Evolutionary conservation across 2,797 vertebrate genomes (phyloP), one percentile per base, ranked within the genome.

Genomic region (Etheostoma nigrum): DNA sequence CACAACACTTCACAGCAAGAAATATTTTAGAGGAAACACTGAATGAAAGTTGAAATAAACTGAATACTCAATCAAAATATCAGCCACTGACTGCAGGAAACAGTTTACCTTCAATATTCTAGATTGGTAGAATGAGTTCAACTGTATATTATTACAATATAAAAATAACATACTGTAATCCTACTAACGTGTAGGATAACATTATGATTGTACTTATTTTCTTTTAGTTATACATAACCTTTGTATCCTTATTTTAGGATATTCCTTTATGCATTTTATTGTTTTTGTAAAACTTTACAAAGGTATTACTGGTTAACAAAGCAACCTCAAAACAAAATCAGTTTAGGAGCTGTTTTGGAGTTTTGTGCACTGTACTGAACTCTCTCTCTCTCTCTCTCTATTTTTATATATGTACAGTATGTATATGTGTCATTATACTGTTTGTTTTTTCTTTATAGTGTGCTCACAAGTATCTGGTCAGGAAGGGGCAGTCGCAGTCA

Each of bases 381-480:
- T 25, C 2, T 25, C 25, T 27, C 27, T 27, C 4, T 27, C 27
- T 27, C 27, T 27, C 27, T 27, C 27, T 27, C 27, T 27, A 27
- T 27, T 27, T 27, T 27, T 27, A 1, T 27, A 11, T 40, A 11
- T 40, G 10, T 36, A 36, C 10, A 6, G 10, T 36, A 36, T 36
- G 1, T 36, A 36, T 36, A 1, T 36, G 25, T 55, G 3, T 63
- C 4, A 5, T 69, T n/a, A 11, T 4, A 14, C 12, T 49, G n/a
- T 14, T 3, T 9, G 3, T 45, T 55, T 45, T 72, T 53, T 65
- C 27, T 82, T 79, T 48, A 10, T 66, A 97, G 96, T 79, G 86
- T 74, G 86, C 96, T 81, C 96, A 97, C 84, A 83, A 89, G 53
- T 97, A 96, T 86, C 92, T 98, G 76, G 88, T 95, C 16, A 76